phyloP scores from a whole-genome alignment of 2,113 vertebrate species.

The Pluvialis apricaria region DNA sequence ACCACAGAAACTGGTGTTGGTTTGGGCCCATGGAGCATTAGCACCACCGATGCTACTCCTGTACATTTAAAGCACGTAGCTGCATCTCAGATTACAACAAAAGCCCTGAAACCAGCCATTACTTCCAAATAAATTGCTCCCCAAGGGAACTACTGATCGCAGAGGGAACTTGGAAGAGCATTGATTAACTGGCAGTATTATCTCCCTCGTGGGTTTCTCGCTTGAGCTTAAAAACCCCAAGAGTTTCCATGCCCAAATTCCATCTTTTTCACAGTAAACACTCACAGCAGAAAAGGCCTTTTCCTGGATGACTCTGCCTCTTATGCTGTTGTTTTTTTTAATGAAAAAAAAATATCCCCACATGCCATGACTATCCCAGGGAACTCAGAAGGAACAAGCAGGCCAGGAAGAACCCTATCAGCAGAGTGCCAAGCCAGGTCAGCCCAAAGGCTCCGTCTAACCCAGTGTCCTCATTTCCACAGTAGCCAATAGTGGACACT shows the following conservation, averaged over 20 bases:
- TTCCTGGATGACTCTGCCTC: neutral
- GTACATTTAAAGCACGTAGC: neutral
- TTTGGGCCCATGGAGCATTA: neutral
- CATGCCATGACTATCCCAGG: neutral
- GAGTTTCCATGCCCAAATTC: neutral
- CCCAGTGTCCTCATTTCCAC: neutral
- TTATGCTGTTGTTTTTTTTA: neutral
- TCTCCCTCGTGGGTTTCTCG: neutral
- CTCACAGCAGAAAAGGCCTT: neutral
- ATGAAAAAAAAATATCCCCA: neutral
- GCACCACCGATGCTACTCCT: neutral
- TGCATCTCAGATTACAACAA: neutral
- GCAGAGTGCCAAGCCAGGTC: neutral
- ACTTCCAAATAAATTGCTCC: neutral
- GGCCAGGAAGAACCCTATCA: neutral
- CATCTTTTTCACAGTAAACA: neutral
- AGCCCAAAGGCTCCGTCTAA: neutral
- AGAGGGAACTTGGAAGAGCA: neutral
- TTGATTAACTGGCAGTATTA: neutral
- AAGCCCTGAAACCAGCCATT: neutral
- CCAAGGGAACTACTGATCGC: neutral
- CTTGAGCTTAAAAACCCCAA: neutral
- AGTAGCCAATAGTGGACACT: neutral
- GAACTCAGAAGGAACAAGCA: neutral
- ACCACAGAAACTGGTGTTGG: rapidly evolving